Conservation (phyloP, 2,888 invertebrate genomes). For the Perithous albicinctus region DNA sequence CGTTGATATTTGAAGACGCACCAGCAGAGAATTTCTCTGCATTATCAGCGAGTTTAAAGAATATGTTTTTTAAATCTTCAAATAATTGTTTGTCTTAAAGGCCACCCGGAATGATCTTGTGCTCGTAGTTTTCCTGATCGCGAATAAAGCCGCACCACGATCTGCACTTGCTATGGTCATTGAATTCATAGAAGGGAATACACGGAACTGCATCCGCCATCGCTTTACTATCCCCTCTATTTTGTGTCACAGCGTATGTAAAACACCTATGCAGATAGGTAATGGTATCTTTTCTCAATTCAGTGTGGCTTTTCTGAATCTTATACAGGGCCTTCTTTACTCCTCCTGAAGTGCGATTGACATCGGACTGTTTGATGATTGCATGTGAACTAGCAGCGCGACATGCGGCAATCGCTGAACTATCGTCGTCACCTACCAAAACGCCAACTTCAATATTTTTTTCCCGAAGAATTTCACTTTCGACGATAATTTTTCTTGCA, state of each 20-base stretch:
- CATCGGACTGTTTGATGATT: slow-evolving; percentile 65
- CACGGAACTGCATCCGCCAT: slow-evolving; percentile 57
- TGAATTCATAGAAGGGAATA: slow-evolving; percentile 64
- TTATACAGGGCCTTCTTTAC: slow-evolving; percentile 60
- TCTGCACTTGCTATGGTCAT: slow-evolving; percentile 61
- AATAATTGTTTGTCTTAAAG: slow-evolving; percentile 58
- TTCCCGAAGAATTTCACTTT: slow-evolving; percentile 47
- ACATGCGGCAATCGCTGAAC: slow-evolving; percentile 64
- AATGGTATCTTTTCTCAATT: slow-evolving; percentile 58
- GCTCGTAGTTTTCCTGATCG: slow-evolving; percentile 48
- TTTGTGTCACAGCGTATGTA: slow-evolving; percentile 63
- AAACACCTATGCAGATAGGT: slow-evolving; percentile 67
- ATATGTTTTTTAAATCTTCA: slow-evolving; percentile 46
- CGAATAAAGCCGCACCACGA: slow-evolving; percentile 62
- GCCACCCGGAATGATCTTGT: slow-evolving; percentile 52
- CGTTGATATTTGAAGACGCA: slow-evolving; percentile 64
- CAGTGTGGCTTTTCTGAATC: slow-evolving; percentile 50
- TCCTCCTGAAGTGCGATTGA: slow-evolving; percentile 65
- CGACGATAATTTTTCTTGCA: slow-evolving; percentile 53
- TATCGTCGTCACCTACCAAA: too few species aligned
- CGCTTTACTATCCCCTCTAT: slow-evolving; percentile 52
- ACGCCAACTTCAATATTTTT: slow-evolving; percentile 64
- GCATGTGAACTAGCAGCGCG: slow-evolving; percentile 46
- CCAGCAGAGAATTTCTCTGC: slow-evolving; percentile 59
- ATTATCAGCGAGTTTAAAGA: slow-evolving; percentile 53